These are phyloP conservation scores for Spodoptera exigua DNA, from an alignment of 2,888 invertebrate species.

Conservation along the genomic window DNA sequence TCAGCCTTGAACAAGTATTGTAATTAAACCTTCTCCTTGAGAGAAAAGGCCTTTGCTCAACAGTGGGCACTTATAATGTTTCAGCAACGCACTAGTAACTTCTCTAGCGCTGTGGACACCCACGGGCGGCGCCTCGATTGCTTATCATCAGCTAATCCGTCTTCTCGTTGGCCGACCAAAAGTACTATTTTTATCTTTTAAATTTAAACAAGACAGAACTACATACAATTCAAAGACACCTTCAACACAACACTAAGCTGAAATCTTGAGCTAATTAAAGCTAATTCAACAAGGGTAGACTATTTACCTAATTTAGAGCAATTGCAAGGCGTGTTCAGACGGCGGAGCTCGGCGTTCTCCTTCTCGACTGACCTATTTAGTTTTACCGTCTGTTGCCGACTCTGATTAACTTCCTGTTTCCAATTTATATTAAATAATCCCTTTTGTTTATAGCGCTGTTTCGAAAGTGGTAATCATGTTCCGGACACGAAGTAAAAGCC, in stretches of 20 bases:
- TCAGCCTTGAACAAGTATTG: too few species aligned
- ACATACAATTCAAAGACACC: conserved; percentile 22
- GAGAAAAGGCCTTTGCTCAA: too few species aligned
- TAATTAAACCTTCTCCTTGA: too few species aligned
- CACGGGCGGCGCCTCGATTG: too few species aligned
- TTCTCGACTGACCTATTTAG: conserved; percentile 76
- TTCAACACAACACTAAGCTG: conserved; percentile 42
- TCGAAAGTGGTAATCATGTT: conserved; percentile 61
- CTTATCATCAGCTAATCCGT: too few species aligned
- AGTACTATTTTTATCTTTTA: too few species aligned
- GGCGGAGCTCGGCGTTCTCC: conserved; percentile 44
- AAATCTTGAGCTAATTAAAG: conserved; percentile 71
- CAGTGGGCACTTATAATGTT: too few species aligned
- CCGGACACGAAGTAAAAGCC: conserved; percentile 45
- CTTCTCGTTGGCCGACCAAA: too few species aligned
- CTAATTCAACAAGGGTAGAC: conserved; percentile 69
- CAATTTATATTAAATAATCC: conserved; percentile 81
- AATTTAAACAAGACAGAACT: not conserved
- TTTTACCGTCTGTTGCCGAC: conserved; percentile 73
- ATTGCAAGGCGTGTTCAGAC: conserved; percentile 73
- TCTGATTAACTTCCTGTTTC: conserved; percentile 85
- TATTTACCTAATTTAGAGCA: conserved; percentile 82
- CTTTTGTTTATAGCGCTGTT: conserved; percentile 70
- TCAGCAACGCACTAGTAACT: too few species aligned
- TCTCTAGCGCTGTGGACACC: too few species aligned